Conservation (phyloP, 2,888 invertebrate genomes). For the Pammene fasciana region DNA sequence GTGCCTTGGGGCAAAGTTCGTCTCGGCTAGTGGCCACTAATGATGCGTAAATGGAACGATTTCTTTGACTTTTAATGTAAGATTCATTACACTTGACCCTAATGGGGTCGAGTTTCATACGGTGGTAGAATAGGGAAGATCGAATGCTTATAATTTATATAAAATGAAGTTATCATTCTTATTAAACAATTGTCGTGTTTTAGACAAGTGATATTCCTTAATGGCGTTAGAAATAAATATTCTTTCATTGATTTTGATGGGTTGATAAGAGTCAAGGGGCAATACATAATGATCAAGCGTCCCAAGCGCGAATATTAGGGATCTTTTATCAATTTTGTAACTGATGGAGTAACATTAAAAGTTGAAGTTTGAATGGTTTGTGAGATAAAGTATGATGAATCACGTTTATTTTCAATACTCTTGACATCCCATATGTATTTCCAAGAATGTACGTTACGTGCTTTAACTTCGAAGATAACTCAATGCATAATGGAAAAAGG, state of each 20-base stretch:
- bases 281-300: not conserved
- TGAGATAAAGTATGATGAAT: conserved; percentile 11
- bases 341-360: conserved; percentile 1
- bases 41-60: conserved; percentile 71
- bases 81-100: conserved; percentile 37
- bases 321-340: not conserved
- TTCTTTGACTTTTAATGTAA: conserved; percentile 53
- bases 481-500: not conserved
- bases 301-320: not conserved
- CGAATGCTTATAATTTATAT: not conserved
- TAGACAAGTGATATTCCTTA: no score
- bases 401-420: conserved; percentile 7
- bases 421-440: not conserved
- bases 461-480: not conserved
- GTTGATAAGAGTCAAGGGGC: not conserved
- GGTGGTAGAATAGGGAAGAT: not conserved
- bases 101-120: conserved; percentile 20
- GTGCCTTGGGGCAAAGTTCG: conserved; percentile 64
- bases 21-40: conserved; percentile 71
- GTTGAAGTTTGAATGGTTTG: not conserved
- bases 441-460: conserved; percentile 5
- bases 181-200: no score
- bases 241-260: not conserved
- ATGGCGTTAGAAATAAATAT: no score
- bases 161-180: no score